Conservation (phyloP, 2,113 vertebrate genomes). For the Nematolebias whitei region DNA sequence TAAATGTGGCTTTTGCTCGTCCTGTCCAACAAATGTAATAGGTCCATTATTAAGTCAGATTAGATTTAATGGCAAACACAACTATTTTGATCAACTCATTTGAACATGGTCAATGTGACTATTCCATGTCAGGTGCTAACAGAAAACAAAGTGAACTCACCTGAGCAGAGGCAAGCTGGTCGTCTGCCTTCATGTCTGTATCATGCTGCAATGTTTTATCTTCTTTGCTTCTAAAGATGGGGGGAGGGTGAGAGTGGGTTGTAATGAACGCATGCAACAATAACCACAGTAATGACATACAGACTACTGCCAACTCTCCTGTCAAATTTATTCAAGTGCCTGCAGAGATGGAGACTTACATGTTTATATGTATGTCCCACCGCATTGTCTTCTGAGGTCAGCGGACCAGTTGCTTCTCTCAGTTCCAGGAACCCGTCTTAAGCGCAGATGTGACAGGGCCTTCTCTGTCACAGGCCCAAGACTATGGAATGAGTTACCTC, state of each 20-base stretch:
- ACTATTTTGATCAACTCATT: background rate
- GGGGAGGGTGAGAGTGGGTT: conserved; percentile 35
- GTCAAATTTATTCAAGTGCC: conserved; percentile 11
- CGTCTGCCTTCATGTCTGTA: conserved; percentile 36
- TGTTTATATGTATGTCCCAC: too few species aligned
- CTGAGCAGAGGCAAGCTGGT: conserved; percentile 33
- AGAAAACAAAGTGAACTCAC: conserved; percentile 59
- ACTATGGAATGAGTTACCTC: too few species aligned
- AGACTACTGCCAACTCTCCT: conserved; percentile 33
- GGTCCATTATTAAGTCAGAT: background rate
- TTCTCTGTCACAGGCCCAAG: too few species aligned
- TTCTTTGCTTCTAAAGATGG: conserved; percentile 10
- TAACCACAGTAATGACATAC: conserved; percentile 36
- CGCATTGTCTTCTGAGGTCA: too few species aligned
- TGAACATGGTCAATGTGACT: too few species aligned
- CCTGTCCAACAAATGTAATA: too few species aligned
- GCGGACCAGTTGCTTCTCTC: too few species aligned
- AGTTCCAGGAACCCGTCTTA: too few species aligned
- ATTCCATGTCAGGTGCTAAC: too few species aligned
- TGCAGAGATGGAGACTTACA: background rate
- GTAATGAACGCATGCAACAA: conserved; percentile 50
- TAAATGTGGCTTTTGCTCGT: too few species aligned
- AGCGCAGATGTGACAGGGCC: too few species aligned
- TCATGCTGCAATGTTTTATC: conserved; percentile 29
- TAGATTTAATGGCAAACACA: background rate